These are phyloP conservation scores for Zaprionus nigranus DNA, from an alignment of 1,140 invertebrate genomes.

Conservation along the genomic window DNA sequence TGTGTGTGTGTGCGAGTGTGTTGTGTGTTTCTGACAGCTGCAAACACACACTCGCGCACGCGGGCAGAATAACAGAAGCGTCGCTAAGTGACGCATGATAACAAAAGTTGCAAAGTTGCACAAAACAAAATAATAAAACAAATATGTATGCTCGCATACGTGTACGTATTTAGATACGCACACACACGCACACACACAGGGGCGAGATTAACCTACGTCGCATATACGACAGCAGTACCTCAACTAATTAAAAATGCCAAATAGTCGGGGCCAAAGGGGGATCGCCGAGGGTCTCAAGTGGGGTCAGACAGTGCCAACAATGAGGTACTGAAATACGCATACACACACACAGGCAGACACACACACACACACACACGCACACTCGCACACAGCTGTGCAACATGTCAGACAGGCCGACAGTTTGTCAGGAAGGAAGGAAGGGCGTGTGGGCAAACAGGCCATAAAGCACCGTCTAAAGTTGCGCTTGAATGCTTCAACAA, in stretches of 20 bases:
- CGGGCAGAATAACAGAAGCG: conserved; percentile 16
- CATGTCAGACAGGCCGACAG: conserved; percentile 49
- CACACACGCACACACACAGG: not conserved
- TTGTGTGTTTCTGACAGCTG: conserved; percentile 26
- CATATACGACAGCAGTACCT: conserved; percentile 50
- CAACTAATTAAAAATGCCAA: conserved; percentile 80
- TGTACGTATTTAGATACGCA: not conserved
- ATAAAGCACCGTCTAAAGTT: conserved; percentile 57
- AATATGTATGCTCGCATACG: conserved; percentile 4
- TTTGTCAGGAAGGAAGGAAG: conserved; percentile 23
- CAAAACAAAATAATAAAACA: conserved; percentile 28
- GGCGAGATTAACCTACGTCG: conserved; percentile 49
- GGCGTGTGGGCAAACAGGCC: conserved; percentile 24
- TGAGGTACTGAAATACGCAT: conserved; percentile 31
- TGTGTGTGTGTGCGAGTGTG: conserved; percentile 12
- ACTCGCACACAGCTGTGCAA: conserved; percentile 43
- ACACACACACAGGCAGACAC: not conserved
- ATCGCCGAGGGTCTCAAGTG: conserved; percentile 27
- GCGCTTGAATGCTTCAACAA: conserved; percentile 39
- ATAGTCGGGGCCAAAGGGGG: conserved; percentile 57
- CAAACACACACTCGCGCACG: conserved; percentile 17
- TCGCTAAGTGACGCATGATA: conserved; percentile 58
- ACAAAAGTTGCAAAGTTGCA: conserved; percentile 61
- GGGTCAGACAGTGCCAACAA: conserved; percentile 52
- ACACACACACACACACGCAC: not conserved